Evolutionary conservation across 2,113 vertebrate genomes (phyloP).

Genomic region (Philantomba maxwellii): DNA sequence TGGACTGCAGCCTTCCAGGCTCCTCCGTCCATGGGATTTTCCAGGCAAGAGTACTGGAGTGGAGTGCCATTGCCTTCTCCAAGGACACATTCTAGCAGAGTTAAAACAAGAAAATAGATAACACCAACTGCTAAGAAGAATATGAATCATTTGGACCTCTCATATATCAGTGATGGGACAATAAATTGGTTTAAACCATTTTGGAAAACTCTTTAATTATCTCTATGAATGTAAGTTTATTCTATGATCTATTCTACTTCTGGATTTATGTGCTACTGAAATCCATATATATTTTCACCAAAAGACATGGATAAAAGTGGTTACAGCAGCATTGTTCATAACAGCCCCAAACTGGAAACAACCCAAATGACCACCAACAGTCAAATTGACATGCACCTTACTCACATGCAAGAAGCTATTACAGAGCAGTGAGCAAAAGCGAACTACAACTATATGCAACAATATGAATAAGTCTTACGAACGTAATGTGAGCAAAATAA

Average conservation of each 20-base stretch:
- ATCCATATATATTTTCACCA: background rate
- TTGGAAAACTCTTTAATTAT: background rate
- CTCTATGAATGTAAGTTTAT: background rate
- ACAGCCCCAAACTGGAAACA: background rate
- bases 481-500: background rate
- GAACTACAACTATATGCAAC: background rate
- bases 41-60: too few species aligned
- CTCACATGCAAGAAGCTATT: background rate
- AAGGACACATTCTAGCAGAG: background rate
- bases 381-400: background rate
- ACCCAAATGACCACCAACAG: background rate
- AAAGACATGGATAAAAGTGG: background rate
- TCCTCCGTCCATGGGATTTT: too few species aligned
- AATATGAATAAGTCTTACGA: background rate
- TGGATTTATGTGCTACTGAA: background rate
- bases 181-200: background rate
- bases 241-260: background rate
- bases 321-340: background rate
- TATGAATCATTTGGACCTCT: background rate
- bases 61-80: too few species aligned
- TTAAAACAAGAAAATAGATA: background rate
- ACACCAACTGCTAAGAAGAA: background rate
- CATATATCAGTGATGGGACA: background rate
- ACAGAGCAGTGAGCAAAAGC: background rate
- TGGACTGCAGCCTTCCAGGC: too few species aligned